Evolutionary conservation across 2,797 vertebrate genomes (phyloP).

Genomic region (Eidolon dupreanum): DNA sequence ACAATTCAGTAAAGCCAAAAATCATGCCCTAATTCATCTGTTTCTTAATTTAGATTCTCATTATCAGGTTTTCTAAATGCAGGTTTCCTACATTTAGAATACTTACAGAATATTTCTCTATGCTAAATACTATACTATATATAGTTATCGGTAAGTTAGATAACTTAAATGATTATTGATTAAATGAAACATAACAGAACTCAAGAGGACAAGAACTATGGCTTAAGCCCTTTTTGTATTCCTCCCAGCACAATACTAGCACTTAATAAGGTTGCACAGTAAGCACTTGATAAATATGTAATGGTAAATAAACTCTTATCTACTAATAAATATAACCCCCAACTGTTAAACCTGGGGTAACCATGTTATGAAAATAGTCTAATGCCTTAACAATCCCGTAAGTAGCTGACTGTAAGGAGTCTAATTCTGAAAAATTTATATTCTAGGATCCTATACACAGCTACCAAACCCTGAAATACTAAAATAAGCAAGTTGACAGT

Average conservation of each 20-base stretch:
- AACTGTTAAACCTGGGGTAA: constrained; percentile 16
- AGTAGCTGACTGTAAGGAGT: background rate
- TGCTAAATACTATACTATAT: background rate
- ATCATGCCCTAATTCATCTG: background rate
- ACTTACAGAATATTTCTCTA: background rate
- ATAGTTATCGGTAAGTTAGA: background rate
- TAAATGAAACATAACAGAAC: background rate
- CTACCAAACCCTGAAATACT: background rate
- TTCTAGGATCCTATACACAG: background rate
- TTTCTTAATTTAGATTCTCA: constrained; percentile 24
- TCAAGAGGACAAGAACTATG: background rate
- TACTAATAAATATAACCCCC: constrained; percentile 14
- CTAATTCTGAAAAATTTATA: constrained; percentile 19
- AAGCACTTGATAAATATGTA: background rate
- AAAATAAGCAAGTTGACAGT: constrained; percentile 21
- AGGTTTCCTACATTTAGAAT: background rate
- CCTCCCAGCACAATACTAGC: background rate
- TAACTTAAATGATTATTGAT: background rate
- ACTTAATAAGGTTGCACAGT: background rate
- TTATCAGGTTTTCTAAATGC: constrained; percentile 21
- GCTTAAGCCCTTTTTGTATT: background rate
- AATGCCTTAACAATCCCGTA: background rate
- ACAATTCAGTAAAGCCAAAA: constrained; percentile 37
- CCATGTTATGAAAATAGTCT: constrained; percentile 1
- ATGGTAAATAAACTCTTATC: background rate